Percentiles rank a stretch among this genome's conserved stretches.
Evolutionary conservation across 2,113 vertebrate genomes (phyloP).

Genomic region (Chaenogobius annularis): DNA sequence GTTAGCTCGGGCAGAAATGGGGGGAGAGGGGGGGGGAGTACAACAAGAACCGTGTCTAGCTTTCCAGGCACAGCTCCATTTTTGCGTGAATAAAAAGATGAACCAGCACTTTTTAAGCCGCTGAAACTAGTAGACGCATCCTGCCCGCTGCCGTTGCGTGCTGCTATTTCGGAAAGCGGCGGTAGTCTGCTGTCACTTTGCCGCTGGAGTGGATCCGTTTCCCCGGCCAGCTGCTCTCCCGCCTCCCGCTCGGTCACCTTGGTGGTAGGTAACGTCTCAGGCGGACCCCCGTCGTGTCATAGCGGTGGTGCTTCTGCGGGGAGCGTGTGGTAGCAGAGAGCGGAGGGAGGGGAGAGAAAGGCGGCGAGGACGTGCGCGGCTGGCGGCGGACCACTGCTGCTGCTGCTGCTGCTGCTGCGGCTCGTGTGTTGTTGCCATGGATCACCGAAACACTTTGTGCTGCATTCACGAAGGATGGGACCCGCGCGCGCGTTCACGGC

Average conservation of each 20-base stretch:
- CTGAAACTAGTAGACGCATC: conserved; percentile 33
- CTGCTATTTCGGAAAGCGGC: conserved; percentile 28
- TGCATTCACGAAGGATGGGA: conserved; percentile 67
- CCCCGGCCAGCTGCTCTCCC: conserved; percentile 22
- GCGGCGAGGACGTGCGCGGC: not conserved
- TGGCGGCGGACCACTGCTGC: conserved; percentile 31
- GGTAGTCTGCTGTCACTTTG: conserved; percentile 48
- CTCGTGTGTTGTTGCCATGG: conserved; percentile 80
- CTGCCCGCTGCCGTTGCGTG: conserved; percentile 9
- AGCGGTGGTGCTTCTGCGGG: conserved; percentile 20
- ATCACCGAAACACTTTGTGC: conserved; percentile 78
- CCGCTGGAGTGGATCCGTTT: conserved; percentile 34
- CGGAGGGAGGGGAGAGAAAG: conserved; percentile 20
- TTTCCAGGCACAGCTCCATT: conserved; percentile 30
- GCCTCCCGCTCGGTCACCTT: conserved; percentile 62
- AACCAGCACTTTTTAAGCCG: conserved; percentile 21
- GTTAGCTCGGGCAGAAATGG: conserved; percentile 1
- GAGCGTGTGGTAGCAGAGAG: conserved; percentile 21
- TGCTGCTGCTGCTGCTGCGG: not conserved
- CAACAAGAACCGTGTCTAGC: conserved; percentile 19
- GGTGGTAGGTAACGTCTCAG: conserved; percentile 39
- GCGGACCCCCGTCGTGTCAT: conserved; percentile 32
- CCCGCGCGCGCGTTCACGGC: conserved; percentile 50
- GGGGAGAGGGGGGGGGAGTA: too few species aligned
- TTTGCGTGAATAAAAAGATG: conserved; percentile 3